Base-by-base conservation (phyloP, 2,888 invertebrate species). In the Myathropa florea region DNA sequence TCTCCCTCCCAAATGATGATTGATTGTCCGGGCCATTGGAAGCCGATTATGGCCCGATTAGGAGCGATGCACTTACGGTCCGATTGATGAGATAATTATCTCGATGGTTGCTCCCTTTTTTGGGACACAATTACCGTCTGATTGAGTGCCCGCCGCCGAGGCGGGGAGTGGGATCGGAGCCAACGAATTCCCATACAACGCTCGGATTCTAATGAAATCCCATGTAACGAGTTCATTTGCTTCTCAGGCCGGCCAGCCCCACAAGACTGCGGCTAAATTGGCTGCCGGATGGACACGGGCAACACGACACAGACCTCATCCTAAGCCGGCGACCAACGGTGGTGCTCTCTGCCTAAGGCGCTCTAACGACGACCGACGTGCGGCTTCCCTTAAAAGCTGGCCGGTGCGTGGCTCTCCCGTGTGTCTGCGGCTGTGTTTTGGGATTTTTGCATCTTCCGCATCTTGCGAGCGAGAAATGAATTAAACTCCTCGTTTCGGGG, bases 161-260 rank as follows among this genome's bases (percentile, higher is more conserved):
- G n/a, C 4, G 18, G 18, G n/a, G 46, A 46, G 46, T 1, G 46
- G 46, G 18, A 39, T 4, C 2, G 10, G 30, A 9, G 28, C 3
- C 6, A 4, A 61, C 63, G 6, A 75, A 75, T 80, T 80, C 71
- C 75, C 80, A 83, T 83, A 72, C 53, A 70, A 57, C 70, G 64
- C 57, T 59, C n/a, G 39, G 4, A 57, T 65, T 64, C 80, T 72
- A 77, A 76, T 72, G 75, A 64, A 83, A 83, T 36, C 36, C 68
- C 85, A 77, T 77, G 85, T 73, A 70, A 85, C 82, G 77, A 82
- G 85, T 85, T 85, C 77, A 82, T 82, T 85, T 85, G 76, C 76
- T 81, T 81, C 80, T 71, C 84, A 84, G 12, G 72, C 53, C 67
- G 23, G 18, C 30, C 60, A 53, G 24, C 30, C 26, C 21, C 53